phyloP scores from a whole-genome alignment of 2,888 invertebrate genomes.

The Stenurella melanura region DNA sequence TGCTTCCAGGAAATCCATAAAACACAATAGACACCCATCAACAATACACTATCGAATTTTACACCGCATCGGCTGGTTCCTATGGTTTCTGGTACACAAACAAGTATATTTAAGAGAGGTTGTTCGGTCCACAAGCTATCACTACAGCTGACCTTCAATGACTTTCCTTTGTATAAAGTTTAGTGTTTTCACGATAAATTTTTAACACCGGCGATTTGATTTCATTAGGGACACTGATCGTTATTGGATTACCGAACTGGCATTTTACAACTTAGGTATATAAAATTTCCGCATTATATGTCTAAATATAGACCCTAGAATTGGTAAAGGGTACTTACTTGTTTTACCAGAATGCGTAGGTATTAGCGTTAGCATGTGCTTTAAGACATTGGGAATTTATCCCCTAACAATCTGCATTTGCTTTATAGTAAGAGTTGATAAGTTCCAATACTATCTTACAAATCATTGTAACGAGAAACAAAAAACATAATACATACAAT shows the following conservation, averaged over 20 bases:
- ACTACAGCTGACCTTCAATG: neutral
- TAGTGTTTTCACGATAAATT: conserved; percentile 12
- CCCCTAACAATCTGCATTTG: too few species aligned
- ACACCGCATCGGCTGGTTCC: neutral
- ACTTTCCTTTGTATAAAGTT: neutral
- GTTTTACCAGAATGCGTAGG: too few species aligned
- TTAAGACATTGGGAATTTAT: too few species aligned
- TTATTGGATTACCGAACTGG: conserved; percentile 22
- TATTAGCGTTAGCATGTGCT: too few species aligned
- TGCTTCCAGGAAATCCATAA: conserved; percentile 7
- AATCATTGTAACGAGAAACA: too few species aligned
- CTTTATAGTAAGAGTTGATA: too few species aligned
- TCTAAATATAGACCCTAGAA: neutral
- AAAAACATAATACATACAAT: too few species aligned
- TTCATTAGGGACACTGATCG: conserved; percentile 24
- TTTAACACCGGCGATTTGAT: conserved; percentile 23
- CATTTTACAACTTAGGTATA: neutral
- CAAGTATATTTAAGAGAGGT: conserved; percentile 6
- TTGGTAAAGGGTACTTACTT: too few species aligned
- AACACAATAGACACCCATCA: neutral
- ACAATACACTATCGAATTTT: conserved; percentile 3
- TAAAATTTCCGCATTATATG: neutral
- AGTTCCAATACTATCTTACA: too few species aligned
- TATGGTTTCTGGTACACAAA: conserved; percentile 7
- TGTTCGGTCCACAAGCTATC: neutral